Conservation (phyloP, 2,797 vertebrate genomes). For the Pseudochirops corinnae region DNA sequence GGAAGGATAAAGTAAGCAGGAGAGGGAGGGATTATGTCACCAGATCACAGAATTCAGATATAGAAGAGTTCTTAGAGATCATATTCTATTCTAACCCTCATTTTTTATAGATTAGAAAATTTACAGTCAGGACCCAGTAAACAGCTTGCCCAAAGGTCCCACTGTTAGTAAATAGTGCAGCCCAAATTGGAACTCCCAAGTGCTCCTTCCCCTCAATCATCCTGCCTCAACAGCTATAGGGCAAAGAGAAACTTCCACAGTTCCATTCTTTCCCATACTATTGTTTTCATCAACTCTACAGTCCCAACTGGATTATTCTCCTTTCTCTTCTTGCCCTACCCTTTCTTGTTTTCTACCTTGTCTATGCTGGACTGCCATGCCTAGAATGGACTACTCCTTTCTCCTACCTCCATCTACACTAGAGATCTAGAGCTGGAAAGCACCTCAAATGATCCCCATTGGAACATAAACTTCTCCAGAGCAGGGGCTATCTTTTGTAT, state of each 20-base stretch:
- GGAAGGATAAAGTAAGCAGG: background rate
- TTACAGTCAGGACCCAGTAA: background rate
- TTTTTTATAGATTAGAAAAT: background rate
- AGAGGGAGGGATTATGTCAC: background rate
- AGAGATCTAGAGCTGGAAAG: background rate
- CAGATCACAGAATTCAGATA: background rate
- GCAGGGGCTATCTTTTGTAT: background rate
- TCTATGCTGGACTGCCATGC: background rate
- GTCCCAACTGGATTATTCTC: background rate
- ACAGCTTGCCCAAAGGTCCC: background rate
- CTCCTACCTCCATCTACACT: background rate
- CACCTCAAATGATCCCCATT: background rate
- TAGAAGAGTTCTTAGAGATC: background rate
- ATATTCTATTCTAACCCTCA: background rate
- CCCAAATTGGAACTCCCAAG: background rate
- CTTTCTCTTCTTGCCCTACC: background rate
- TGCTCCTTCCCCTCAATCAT: background rate
- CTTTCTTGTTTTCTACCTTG: background rate
- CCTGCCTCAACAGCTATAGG: background rate
- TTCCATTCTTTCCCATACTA: background rate
- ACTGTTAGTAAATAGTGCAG: background rate
- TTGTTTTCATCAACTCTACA: background rate
- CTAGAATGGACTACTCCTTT: background rate
- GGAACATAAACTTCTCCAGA: background rate
- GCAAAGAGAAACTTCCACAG: background rate